Conservation (phyloP, 2,113 vertebrate species). For the Ptyas mucosa region DNA sequence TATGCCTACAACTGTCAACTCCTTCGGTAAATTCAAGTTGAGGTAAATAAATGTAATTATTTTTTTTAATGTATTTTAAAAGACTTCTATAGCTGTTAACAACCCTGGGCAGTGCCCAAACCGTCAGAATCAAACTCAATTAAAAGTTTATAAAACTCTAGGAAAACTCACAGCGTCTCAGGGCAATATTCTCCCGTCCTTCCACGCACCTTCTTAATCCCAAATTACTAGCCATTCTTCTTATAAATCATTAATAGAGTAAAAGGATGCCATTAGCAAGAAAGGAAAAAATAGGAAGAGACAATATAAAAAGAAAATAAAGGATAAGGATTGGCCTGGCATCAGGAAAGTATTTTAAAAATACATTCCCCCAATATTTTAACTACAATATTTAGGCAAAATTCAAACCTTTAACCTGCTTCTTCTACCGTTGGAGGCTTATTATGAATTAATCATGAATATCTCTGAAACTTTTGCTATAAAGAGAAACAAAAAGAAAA, state of each 20-base stretch:
- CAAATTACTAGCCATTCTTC: conserved; percentile 36
- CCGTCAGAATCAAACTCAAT: not conserved
- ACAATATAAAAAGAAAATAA: conserved; percentile 7
- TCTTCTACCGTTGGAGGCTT: conserved; percentile 13
- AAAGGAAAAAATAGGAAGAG: too few relatives aligned
- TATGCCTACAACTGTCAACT: not conserved
- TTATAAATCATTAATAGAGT: conserved; percentile 45
- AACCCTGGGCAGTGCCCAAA: not conserved
- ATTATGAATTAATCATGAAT: conserved; percentile 41
- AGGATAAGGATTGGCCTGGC: conserved; percentile 25
- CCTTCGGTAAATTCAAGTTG: conserved; percentile 9
- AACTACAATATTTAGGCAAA: conserved; percentile 27
- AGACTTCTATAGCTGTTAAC: not conserved
- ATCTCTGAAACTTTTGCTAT: conserved; percentile 9
- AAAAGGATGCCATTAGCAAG: conserved; percentile 42
- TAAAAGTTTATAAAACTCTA: not conserved
- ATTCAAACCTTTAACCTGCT: conserved; percentile 44
- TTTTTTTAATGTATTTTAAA: not conserved
- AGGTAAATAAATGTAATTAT: conserved; percentile 30
- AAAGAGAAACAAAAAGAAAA: not conserved
- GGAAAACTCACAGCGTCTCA: not conserved
- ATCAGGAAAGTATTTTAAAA: not conserved
- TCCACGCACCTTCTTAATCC: not conserved
- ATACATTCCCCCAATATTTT: not conserved
- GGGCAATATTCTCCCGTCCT: not conserved